These are phyloP conservation scores for Drosophila monieri DNA, from an alignment of 2,888 invertebrate genomes.

Conservation along the genomic window DNA sequence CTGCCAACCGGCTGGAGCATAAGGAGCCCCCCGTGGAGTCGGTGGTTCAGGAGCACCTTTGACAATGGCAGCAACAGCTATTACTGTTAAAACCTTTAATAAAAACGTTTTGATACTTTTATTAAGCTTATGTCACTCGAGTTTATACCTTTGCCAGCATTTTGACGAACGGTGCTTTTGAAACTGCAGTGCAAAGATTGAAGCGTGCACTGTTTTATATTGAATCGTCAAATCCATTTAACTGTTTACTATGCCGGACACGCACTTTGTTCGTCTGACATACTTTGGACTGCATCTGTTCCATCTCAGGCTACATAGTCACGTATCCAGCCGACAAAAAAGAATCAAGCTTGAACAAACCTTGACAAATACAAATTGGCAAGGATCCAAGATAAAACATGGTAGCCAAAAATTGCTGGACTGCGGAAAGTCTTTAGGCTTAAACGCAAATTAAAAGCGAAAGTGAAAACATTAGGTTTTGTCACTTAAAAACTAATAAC, in stretches of 20 bases:
- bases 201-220: slow-evolving; percentile 70
- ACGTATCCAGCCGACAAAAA: slow-evolving; percentile 55
- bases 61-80: slow-evolving; percentile 17
- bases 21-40: slow-evolving; percentile 64
- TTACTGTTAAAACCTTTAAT: slow-evolving; percentile 29
- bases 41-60: slow-evolving; percentile 63
- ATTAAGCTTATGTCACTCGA: neutral
- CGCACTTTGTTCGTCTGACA: slow-evolving; percentile 55
- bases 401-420: slow-evolving; percentile 1
- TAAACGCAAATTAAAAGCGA: neutral
- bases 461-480: neutral
- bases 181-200: slow-evolving; percentile 51
- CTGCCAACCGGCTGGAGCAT: slow-evolving; percentile 83
- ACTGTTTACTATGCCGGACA: slow-evolving; percentile 47
- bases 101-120: neutral
- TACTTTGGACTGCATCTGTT: slow-evolving; percentile 58
- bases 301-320: slow-evolving; percentile 63
- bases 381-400: slow-evolving; percentile 48
- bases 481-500: neutral
- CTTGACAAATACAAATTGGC: slow-evolving; percentile 65
- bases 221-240: slow-evolving; percentile 28
- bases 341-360: slow-evolving; percentile 50
- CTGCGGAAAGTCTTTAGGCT: neutral
- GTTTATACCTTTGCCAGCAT: slow-evolving; percentile 60
- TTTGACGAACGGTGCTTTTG: slow-evolving; percentile 46